Conservation (phyloP, 2,113 vertebrate genomes). For the Egretta garzetta region DNA sequence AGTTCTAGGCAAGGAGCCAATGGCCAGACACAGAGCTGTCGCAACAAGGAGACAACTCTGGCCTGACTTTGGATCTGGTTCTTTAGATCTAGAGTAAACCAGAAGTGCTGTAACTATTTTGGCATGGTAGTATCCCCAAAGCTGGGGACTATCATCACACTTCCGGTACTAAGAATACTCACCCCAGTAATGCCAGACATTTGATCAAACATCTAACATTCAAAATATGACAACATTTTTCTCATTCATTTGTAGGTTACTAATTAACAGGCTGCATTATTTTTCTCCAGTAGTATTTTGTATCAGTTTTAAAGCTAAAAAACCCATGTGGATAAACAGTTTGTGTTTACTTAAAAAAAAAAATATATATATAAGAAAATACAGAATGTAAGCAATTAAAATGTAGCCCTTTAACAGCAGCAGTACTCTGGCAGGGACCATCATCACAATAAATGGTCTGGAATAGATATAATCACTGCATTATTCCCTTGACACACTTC, state of each 20-base stretch:
- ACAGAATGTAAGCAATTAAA: slow-evolving; percentile 54
- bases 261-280: not conserved
- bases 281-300: not conserved
- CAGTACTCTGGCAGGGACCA: slow-evolving; percentile 40
- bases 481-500: not conserved
- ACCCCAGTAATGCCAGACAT: not conserved
- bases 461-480: not conserved
- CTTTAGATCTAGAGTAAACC: not conserved
- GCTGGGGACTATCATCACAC: not conserved
- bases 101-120: not conserved
- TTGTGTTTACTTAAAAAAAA: slow-evolving; percentile 49
- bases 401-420: slow-evolving; percentile 65
- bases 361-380: slow-evolving; percentile 48
- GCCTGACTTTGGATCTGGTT: not conserved
- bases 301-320: not conserved
- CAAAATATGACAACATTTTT: not conserved
- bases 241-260: not conserved
- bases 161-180: not conserved
- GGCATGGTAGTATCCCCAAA: not conserved
- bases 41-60: not conserved
- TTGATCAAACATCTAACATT: not conserved
- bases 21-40: not conserved
- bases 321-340: not conserved
- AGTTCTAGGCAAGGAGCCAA: not conserved
- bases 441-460: slow-evolving; percentile 15